phyloP scores from a whole-genome alignment of 1,140 invertebrate species.

The Dendrolimus kikuchii region DNA sequence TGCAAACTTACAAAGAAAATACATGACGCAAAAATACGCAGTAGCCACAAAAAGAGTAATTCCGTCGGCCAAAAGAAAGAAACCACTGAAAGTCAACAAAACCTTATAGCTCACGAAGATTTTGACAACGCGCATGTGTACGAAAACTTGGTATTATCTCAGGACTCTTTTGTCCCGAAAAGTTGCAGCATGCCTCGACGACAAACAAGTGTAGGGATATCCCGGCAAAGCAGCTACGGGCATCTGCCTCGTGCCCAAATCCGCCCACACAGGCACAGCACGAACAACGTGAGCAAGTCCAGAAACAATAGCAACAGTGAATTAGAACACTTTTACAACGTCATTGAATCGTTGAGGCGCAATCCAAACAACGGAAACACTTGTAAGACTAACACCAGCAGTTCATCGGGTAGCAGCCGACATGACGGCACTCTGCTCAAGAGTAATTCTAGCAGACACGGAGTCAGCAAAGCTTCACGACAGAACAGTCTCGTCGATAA shows the following conservation, averaged over 20 bases:
- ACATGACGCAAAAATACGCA: constrained; percentile 38
- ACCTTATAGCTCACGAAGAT: constrained; percentile 61
- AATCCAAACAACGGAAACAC: constrained; percentile 19
- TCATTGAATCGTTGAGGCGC: constrained; percentile 43
- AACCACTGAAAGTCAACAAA: constrained; percentile 64
- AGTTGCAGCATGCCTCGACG: constrained; percentile 66
- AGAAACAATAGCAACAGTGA: constrained; percentile 35
- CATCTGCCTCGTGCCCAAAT: constrained; percentile 46
- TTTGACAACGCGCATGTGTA: constrained; percentile 58
- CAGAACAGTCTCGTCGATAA: constrained; percentile 47
- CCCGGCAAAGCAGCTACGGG: constrained; percentile 49
- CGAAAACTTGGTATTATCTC: constrained; percentile 54
- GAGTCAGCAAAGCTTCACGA: constrained; percentile 20
- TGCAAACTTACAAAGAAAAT: constrained; percentile 53
- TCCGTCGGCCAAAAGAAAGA: constrained; percentile 60
- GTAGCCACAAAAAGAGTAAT: constrained; percentile 63
- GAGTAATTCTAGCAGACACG: constrained; percentile 12
- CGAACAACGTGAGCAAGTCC: constrained; percentile 40
- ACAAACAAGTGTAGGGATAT: constrained; percentile 32
- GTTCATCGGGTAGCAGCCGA: constrained; percentile 41
- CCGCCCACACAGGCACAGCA: constrained; percentile 43
- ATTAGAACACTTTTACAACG: constrained; percentile 49
- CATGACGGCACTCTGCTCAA: constrained; percentile 14
- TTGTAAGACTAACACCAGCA: constrained; percentile 38
- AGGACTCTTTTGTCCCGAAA: constrained; percentile 43